phyloP scores from a whole-genome alignment of 1,140 invertebrate species.

The Nephila pilipes region DNA sequence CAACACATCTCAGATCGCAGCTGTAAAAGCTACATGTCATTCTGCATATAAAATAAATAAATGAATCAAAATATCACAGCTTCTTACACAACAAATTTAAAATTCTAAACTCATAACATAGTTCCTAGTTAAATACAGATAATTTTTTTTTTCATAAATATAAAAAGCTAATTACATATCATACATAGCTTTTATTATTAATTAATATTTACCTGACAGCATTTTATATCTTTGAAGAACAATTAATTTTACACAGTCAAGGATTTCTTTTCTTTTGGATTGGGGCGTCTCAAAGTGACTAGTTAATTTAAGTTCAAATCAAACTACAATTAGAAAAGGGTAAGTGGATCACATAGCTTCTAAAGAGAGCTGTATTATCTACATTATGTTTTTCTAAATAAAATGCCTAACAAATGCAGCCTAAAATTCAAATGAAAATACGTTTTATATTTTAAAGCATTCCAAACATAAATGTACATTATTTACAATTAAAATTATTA shows the following conservation, averaged over 20 bases:
- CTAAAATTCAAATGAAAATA: conserved; percentile 52
- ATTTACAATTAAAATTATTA: conserved; percentile 5
- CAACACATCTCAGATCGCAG: conserved; percentile 74
- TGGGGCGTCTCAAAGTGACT: conserved; percentile 55
- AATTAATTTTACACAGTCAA: conserved; percentile 44
- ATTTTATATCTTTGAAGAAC: conserved; percentile 50
- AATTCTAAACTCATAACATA: conserved; percentile 77
- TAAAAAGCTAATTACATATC: conserved; percentile 68
- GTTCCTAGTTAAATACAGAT: conserved; percentile 76
- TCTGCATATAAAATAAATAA: conserved; percentile 76
- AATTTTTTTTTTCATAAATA: conserved; percentile 68
- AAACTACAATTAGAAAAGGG: conserved; percentile 58
- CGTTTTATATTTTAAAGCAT: conserved; percentile 5
- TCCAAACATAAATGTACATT: conserved; percentile 20
- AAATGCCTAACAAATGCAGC: conserved; percentile 50
- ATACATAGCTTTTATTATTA: conserved; percentile 70
- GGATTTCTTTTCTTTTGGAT: not conserved
- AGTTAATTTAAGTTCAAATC: conserved; percentile 60
- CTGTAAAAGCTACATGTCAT: conserved; percentile 72
- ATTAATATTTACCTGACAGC: conserved; percentile 55
- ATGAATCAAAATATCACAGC: conserved; percentile 77
- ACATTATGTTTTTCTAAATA: not conserved
- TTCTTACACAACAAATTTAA: conserved; percentile 77
- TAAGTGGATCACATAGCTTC: conserved; percentile 56
- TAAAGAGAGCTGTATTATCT: conserved; percentile 50